Evolutionary conservation across 2,113 vertebrate genomes (phyloP), one percentile per base, ranked within the genome.

Genomic region (Platysternon megacephalum): DNA sequence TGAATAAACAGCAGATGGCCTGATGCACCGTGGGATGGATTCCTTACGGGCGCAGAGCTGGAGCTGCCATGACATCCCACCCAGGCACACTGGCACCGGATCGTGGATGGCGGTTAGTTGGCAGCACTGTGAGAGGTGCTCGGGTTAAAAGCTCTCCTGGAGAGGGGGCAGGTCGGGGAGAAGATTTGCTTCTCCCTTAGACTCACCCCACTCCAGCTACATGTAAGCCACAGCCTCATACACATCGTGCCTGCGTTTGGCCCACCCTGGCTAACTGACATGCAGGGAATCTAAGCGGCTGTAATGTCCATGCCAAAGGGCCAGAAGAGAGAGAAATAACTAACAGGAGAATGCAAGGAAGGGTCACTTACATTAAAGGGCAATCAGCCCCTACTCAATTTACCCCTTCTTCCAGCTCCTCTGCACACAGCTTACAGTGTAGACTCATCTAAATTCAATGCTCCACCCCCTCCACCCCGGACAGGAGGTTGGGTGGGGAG

Each of bases 31-130:
- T 84, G 56, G 55, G 78, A 55, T 56, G 55, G 29, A 3, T 55
- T 51, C 5, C 49, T 79, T 86, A 12, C 4, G 42, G 80, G 65
- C 32, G 19, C 61, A 78, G 65, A 88, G 8, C 48, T 93, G 58
- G 82, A 94, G 46, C 5, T 42, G 21, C 39, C 28, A 48, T 35
- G 86, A 56, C 89, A 78, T 52, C 22, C 11, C 4, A 13, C 56
- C 49, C 39, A 39, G 22, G 35, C 88, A 24, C 49, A 3, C n/a
- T 14, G 61, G 0, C 22, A 8, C 35, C 5, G 1, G 0, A 12
- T 6, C 24, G 29, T 48, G 53, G 85, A 24, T 0, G 11, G 22
- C 28, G 24, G 19, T n/a, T 35, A 1, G 53, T 51, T 76, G 11
- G 74, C 65, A 72, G 9, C 19, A 39, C n/a, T 5, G 14, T 22